Conservation (phyloP, 2,888 invertebrate genomes). For the Limnephilus auricula region DNA sequence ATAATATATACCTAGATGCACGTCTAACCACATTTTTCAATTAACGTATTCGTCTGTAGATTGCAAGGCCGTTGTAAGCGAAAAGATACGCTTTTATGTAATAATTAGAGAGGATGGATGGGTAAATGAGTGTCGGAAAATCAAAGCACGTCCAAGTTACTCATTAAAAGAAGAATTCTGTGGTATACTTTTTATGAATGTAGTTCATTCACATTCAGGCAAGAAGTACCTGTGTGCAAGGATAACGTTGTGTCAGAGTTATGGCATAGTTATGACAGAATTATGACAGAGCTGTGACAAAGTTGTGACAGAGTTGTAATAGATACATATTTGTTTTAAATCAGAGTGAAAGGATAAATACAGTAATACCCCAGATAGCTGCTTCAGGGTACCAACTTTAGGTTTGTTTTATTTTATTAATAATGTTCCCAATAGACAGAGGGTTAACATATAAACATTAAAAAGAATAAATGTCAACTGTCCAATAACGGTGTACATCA, state of each 20-base stretch:
- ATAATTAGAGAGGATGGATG: neutral
- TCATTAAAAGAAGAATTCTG: neutral
- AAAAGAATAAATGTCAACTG: no score
- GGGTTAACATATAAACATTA: no score
- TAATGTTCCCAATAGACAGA: no score
- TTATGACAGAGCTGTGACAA: neutral
- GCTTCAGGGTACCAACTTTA: neutral
- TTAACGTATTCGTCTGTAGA: neutral
- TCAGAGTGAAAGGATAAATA: neutral
- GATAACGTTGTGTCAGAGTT: neutral
- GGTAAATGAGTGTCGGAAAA: neutral
- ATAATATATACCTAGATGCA: neutral
- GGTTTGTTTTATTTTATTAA: no score
- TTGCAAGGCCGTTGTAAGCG: neutral
- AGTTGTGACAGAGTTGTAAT: neutral
- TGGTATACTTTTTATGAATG: neutral
- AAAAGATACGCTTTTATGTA: neutral
- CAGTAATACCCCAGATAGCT: neutral
- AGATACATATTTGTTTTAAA: neutral
- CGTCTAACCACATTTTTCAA: neutral
- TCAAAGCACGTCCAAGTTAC: neutral
- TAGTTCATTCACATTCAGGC: neutral
- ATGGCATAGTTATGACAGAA: neutral
- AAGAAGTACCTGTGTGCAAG: neutral
- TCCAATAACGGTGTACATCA: no score